phyloP scores from a whole-genome alignment of 2,797 vertebrate genomes.

The Pyrocephalus nanus region DNA sequence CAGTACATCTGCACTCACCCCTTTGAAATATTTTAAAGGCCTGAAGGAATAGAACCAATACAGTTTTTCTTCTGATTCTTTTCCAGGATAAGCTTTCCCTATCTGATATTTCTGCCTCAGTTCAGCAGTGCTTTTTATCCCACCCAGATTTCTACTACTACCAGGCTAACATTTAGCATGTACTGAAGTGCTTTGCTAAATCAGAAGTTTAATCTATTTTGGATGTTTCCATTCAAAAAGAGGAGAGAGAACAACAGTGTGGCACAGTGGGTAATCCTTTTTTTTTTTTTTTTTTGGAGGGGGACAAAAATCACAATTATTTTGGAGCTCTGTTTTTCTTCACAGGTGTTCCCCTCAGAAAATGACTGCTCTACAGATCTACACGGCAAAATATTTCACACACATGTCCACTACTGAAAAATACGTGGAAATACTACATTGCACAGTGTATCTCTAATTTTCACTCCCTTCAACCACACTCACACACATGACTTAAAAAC shows the following conservation, averaged over 20 bases:
- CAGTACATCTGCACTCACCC: not conserved
- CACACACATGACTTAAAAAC: not conserved
- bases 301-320: not conserved
- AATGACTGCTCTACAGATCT: not conserved
- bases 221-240: not conserved
- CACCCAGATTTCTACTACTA: not conserved
- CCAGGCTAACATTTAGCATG: not conserved
- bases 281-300: too few relatives aligned
- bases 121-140: conserved; percentile 20
- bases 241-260: not conserved
- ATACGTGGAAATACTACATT: not conserved
- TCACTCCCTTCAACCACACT: not conserved
- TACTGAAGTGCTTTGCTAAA: not conserved
- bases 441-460: fast-evolving
- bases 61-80: conserved; percentile 32
- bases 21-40: conserved; percentile 52
- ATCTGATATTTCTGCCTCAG: conserved; percentile 7
- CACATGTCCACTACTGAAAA: not conserved
- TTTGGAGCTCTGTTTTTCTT: not conserved
- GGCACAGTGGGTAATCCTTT: fast-evolving
- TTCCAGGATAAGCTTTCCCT: conserved; percentile 49
- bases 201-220: not conserved
- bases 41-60: conserved; percentile 21
- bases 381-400: not conserved
- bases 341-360: not conserved